phyloP scores from a whole-genome alignment of 2,797 vertebrate species.

The Diglossa cyanea region DNA sequence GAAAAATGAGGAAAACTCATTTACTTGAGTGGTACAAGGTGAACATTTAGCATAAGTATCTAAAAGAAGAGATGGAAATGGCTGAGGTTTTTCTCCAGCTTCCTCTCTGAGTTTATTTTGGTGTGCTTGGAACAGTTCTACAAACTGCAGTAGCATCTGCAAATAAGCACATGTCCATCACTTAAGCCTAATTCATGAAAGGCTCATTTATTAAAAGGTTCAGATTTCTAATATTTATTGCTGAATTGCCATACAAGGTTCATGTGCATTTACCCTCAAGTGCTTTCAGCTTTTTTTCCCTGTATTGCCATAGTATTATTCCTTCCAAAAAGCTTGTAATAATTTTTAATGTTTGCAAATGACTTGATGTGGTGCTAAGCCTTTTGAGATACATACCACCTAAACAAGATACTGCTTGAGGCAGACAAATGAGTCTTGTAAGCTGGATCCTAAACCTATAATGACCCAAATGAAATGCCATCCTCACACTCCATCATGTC shows the following conservation, averaged over 20 bases:
- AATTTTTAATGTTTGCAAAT: constrained; percentile 3
- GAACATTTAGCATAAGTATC: not conserved
- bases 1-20: not conserved
- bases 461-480: not conserved
- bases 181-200: not conserved
- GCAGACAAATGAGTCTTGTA: not conserved
- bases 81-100: not conserved
- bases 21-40: not conserved
- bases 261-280: not conserved
- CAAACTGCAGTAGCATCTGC: not conserved
- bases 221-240: not conserved
- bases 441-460: not conserved
- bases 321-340: not conserved
- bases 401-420: not conserved
- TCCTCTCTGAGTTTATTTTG: not conserved
- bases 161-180: not conserved
- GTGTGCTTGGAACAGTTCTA: not conserved
- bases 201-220: not conserved
- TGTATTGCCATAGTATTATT: not conserved
- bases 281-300: not conserved
- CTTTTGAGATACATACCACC: not conserved
- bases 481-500: not conserved
- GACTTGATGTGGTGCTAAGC: constrained; percentile 12
- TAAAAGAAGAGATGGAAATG: not conserved
- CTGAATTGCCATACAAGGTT: not conserved